Evolutionary conservation across 2,113 vertebrate genomes (phyloP), one percentile per base, ranked within the genome.

Genomic region (Spilogale gracilis): DNA sequence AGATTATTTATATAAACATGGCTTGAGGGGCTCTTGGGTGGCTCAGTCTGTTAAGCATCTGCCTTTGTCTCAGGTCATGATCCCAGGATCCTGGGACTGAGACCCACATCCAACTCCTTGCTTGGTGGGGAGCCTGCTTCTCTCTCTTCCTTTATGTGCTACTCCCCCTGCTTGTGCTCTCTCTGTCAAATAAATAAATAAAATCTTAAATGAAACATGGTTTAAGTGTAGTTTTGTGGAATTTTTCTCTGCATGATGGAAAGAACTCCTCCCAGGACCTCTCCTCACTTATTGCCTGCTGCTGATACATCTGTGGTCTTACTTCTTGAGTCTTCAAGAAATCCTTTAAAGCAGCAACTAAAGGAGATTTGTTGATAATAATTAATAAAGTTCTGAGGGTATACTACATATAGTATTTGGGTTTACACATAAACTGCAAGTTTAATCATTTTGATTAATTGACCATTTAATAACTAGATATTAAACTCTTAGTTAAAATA

Each of bases 401-500:
- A 82, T 85, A 45, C 17, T 69, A 69, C 32, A 82, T 52, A 13
- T 63, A 60, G 69, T 69, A 7, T 0, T 76, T 88, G 73, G 10
- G 11, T 25, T 76, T 82, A 65, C 0, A 54, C 25, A 85, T 3
- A 85, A 87, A 78, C 4, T 4, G 17, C 69, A 58, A 81, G 11
- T 25, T 71, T 78, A 87, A 69, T 69, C 69, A 58, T 63, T 83
- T 86, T 96, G 60, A 73, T 61, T 79, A 76, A 79, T 16, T 91
- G 30, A 16, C 9, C 6, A 45, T 52, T 84, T 83, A 90, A 69
- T 83, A 88, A 61, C 14, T 90, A n/a, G 18, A 69, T 81, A 85
- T 76, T 91, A 56, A 93, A 45, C 9, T 69, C 58, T 74, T 71
- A 65, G 21, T 74, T 78, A 96, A 89, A 94, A 56, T 73, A 45